Evolutionary conservation across 1,140 invertebrate genomes (phyloP), one percentile per base, ranked within the genome.

Genomic region (Augochlora pura): DNA sequence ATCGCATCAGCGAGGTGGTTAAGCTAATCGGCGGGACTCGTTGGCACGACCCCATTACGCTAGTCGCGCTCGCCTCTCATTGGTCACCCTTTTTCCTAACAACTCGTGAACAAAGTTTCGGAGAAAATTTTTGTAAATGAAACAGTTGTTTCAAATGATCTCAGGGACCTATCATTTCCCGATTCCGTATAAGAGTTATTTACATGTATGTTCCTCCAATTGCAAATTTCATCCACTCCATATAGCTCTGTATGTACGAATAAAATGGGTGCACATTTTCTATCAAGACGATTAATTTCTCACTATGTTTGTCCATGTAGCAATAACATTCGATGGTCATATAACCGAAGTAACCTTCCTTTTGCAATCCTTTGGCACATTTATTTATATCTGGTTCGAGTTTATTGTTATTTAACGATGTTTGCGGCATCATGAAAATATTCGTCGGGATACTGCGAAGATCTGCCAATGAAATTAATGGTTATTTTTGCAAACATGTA

Each of bases 271-370:
- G 14, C 0, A 77, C 62, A 23, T 83, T 72, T 8, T 81, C n/a
- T 10, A 87, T 0, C 6, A 80, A n/a, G 5, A 75, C 63, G 0
- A 77, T 0, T 0, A 81, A 18, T 42, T 74, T 83, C 0, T 83
- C 75, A 0, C 74, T 59, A 0, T 23, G 38, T n/a, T 77, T 76
- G 0, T 68, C 63, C 14, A 54, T 14, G 39, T 81, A 81, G 27
- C 83, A 81, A 46, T 60, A 87, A n/a, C 82, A 80, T 21, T 83
- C 78, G 18, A 87, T 8, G 23, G 54, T 59, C 27, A 83, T 60
- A 25, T 87, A 78, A 49, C 85, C 85, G n/a, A 85, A 85, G 16
- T 81, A 87, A n/a, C 85, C 85, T 9, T 54, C 49, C 2, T 73
- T 23, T 38, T 86, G 81, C 6, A 87, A 38, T 12, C 72, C 69